Evolutionary conservation across 2,797 vertebrate species (phyloP), one percentile per base, ranked within the genome.

Genomic region (Salarias fasciatus): DNA sequence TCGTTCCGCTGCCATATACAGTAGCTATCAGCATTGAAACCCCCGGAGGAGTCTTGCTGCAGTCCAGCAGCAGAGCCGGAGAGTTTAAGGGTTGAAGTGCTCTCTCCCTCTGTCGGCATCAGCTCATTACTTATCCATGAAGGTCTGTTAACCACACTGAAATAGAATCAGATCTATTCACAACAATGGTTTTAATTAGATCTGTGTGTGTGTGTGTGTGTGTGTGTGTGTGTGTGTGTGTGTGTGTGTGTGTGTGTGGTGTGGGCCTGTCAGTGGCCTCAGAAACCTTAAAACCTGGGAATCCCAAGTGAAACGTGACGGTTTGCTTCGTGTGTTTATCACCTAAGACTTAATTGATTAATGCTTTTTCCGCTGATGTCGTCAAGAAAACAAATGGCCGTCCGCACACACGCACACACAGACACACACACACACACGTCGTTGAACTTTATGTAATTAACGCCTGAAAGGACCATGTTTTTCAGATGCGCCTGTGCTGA

Each of bases 101-200:
- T 79, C 63, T 79, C 76, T 85, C 64, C 56, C 63, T 79, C 73
- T 28, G 14, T 79, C 65, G 11, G 70, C 73, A 83, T 77, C 69
- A 84, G 73, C 86, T 87, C 84, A 89, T 91, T 89, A 91, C 82
- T 89, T 90, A 91, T 88, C 87, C 86, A 90, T 86, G 84, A 89
- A 88, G 82, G 72, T 79, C 84, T 86, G 89, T 87, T 89, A 87
- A 87, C 85, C 77, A 73, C 86, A 88, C 82, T 79, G 82, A 88
- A 84, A 84, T 90, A 88, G 86, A 92, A 89, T 87, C 83, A 86
- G 82, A 86, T 87, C 81, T 88, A 83, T 89, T 87, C 78, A 88
- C 82, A 82, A 89, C 77, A 88, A 84, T 75, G 77, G 79, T 86
- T 90, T 90, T 86, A 92, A 92, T 88, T 90, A 78, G 80, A 82